Conservation (phyloP, 2,797 vertebrate genomes). For the Dendrocincla fuliginosa region DNA sequence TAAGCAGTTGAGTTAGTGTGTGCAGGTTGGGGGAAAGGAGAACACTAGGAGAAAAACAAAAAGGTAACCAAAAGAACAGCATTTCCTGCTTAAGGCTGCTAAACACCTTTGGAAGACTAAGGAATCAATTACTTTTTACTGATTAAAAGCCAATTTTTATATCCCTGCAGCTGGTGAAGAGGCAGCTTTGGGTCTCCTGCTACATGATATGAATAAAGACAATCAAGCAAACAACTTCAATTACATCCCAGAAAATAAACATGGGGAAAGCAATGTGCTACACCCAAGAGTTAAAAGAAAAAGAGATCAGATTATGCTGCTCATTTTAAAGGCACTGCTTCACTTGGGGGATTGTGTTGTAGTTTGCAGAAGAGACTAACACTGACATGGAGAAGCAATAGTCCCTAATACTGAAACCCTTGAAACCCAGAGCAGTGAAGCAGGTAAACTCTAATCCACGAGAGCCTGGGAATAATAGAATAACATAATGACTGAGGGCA, state of each 20-base stretch:
- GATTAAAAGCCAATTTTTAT: neutral
- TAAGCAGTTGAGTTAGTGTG: neutral
- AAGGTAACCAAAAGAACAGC: neutral
- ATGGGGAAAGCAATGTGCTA: neutral
- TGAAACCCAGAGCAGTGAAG: neutral
- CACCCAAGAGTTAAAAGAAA: neutral
- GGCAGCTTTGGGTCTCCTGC: neutral
- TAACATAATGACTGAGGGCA: neutral
- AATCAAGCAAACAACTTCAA: neutral
- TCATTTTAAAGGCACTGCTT: neutral
- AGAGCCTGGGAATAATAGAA: neutral
- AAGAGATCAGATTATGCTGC: neutral
- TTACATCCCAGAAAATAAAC: neutral
- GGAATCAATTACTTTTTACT: neutral
- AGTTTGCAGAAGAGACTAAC: neutral
- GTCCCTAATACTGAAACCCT: neutral
- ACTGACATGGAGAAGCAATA: neutral
- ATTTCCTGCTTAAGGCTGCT: neutral
- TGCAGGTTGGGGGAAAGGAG: fast-evolving
- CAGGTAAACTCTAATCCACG: neutral
- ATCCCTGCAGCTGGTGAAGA: neutral
- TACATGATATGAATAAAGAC: neutral
- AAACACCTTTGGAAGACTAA: neutral
- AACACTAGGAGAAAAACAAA: neutral
- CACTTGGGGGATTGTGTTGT: neutral